Base-by-base conservation (phyloP, 2,113 vertebrate genomes). In the Oreochromis spilurus region DNA sequence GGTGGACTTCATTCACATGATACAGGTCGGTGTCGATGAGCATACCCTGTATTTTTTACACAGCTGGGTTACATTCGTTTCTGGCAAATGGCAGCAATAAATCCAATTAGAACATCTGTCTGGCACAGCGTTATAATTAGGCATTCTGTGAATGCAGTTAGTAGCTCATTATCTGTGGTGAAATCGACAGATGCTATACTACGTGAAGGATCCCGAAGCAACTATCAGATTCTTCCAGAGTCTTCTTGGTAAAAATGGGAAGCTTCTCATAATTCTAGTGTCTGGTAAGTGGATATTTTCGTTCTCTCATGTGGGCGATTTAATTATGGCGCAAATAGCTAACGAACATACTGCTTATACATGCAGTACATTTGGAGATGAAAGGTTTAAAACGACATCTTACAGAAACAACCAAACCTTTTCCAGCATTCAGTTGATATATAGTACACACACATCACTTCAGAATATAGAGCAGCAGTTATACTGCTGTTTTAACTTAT, bases 1-100 rank as follows among this genome's bases (percentile, higher is more conserved):
- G 87, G 97, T 96, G 91, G 97, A 98, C 92, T 98, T 99, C 88
- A 97, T 99, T 96, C 98, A 99, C 95, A 98, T 99, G 98, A 96
- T 99, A 93, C 98, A 99, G 98, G 98, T 93, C 34, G 48, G 92
- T 82, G 72, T 43, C 60, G 26, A 16, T 5, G 34, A 36, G 2
- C 50, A 4, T 10, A 16, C 14, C 84, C 80, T 87, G 34, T 62
- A 16, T 45, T 70, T 72, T 90, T n/a, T 91, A 91, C 88, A 92
- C 83, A 89, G 90, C 79, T 83, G 67, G 81, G 72, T 88, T 90
- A 87, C 50, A 67, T 81, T 87, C 86, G 77, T 91, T 85, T 24
- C 55, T 38, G 21, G 72, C 17, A 40, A 86, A 88, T 34, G 34
- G 78, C 36, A 48, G 75, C 87, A 91, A 80, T 92, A 86, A 93